phyloP scores from a whole-genome alignment of 2,888 invertebrate species.

The Hirtodrosophila alboralis region DNA sequence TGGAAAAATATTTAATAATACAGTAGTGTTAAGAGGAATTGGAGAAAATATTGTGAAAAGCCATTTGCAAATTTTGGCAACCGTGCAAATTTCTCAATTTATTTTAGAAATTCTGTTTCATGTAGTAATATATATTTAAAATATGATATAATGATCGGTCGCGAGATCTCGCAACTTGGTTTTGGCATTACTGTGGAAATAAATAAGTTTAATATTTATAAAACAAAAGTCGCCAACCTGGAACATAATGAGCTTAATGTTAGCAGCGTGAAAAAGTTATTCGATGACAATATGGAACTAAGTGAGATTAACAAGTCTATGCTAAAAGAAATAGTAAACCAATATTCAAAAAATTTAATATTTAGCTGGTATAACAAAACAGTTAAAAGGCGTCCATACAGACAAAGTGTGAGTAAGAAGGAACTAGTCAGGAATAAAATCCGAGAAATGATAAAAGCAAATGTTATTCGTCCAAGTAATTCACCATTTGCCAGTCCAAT shows the following conservation, averaged over 20 bases:
- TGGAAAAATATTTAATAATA: conserved; percentile 7
- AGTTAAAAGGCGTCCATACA: conserved; percentile 8
- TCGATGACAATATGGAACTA: neutral
- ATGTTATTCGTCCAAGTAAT: conserved; percentile 9
- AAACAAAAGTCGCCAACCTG: conserved; percentile 14
- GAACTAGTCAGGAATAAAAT: conserved; percentile 14
- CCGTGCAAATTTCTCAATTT: conserved; percentile 22
- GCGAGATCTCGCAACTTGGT: conserved; percentile 10
- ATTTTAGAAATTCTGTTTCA: conserved; percentile 24
- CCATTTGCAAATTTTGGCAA: conserved; percentile 18
- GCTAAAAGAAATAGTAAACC: neutral
- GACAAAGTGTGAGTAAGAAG: conserved; percentile 5
- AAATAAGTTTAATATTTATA: conserved; percentile 15
- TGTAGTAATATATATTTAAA: conserved; percentile 17
- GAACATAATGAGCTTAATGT: conserved; percentile 5
- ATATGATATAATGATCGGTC: conserved; percentile 29
- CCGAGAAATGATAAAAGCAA: conserved; percentile 11
- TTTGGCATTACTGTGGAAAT: conserved; percentile 19
- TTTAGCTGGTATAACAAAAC: conserved; percentile 7
- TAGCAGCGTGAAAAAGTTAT: neutral
- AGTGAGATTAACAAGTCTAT: neutral
- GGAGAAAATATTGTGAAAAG: conserved; percentile 21
- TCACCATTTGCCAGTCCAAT: conserved; percentile 7
- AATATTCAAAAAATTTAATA: too few relatives aligned
- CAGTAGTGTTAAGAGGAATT: conserved; percentile 19